Evolutionary conservation across 2,113 vertebrate genomes (phyloP).

Genomic region (Cromileptes altivelis): DNA sequence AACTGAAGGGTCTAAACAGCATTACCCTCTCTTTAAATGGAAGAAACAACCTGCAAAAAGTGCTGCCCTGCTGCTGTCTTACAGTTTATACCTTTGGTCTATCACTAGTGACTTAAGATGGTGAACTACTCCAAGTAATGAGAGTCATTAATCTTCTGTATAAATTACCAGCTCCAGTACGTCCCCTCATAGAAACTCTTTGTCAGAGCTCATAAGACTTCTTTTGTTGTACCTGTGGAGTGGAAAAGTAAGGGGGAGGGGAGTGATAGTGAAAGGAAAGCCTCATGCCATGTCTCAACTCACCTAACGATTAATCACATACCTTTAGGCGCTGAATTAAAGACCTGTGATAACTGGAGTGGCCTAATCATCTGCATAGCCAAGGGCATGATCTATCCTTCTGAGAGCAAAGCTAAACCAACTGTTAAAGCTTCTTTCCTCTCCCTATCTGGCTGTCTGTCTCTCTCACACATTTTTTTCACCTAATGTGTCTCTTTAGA

Average conservation of each 20-base stretch:
- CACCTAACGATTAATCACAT: constrained; percentile 84
- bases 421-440: constrained; percentile 65
- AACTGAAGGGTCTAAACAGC: neutral
- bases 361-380: constrained; percentile 81
- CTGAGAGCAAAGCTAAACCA: constrained; percentile 70
- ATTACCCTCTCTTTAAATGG: constrained; percentile 8
- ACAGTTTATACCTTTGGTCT: constrained; percentile 49
- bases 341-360: constrained; percentile 81
- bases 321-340: constrained; percentile 83
- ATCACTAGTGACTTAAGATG: constrained; percentile 61
- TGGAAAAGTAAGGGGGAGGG: constrained; percentile 69
- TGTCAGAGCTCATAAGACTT: constrained; percentile 68
- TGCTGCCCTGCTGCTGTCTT: neutral
- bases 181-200: constrained; percentile 58
- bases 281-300: constrained; percentile 71
- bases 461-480: constrained; percentile 7
- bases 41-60: constrained; percentile 21
- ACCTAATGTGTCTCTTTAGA: constrained; percentile 13
- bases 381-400: constrained; percentile 72
- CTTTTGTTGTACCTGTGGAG: constrained; percentile 84
- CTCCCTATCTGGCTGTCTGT: constrained; percentile 26
- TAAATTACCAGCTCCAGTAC: constrained; percentile 72
- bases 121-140: constrained; percentile 66
- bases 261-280: constrained; percentile 58
- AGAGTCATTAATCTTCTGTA: constrained; percentile 76